phyloP scores from a whole-genome alignment of 2,797 vertebrate species.

The Masticophis lateralis region DNA sequence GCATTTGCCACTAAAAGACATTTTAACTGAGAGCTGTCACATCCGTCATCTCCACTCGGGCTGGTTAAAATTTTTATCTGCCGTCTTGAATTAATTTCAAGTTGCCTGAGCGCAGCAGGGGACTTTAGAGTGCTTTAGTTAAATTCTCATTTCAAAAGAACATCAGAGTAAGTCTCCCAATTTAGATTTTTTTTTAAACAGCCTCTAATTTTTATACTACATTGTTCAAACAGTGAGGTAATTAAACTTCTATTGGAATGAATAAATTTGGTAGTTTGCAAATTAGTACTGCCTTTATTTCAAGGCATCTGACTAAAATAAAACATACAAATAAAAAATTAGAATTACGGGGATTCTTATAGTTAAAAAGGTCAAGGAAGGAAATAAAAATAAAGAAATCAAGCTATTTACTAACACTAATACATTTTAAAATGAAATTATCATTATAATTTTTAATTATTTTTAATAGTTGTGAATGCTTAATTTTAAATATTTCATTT shows the following conservation, averaged over 20 bases:
- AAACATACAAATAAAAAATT: conserved; percentile 35
- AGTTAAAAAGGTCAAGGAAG: conserved; percentile 50
- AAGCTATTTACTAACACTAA: conserved; percentile 10
- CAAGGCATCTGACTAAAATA: conserved; percentile 41
- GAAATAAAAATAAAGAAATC: conserved; percentile 43
- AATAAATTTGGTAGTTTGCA: conserved; percentile 46
- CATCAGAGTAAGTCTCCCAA: conserved; percentile 60
- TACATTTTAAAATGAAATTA: conserved; percentile 23
- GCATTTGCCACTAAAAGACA: conserved; percentile 81
- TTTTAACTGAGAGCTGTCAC: conserved; percentile 83
- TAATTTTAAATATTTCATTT: neutral
- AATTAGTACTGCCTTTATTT: conserved; percentile 42
- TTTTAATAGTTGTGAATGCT: conserved; percentile 34
- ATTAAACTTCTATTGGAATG: conserved; percentile 60
- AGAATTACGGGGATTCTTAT: conserved; percentile 30
- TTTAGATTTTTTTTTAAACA: conserved; percentile 60
- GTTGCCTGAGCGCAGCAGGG: conserved; percentile 80
- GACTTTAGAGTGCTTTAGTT: conserved; percentile 75
- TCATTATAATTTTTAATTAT: conserved; percentile 27
- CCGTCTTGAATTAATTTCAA: conserved; percentile 83
- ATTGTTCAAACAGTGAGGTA: conserved; percentile 66
- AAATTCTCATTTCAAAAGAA: conserved; percentile 74
- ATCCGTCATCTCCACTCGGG: conserved; percentile 76
- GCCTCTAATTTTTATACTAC: conserved; percentile 69
- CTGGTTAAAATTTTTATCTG: conserved; percentile 83